A percentile compares a stretch with the other conserved stretches of the same genome.
Conservation (phyloP, 2,888 invertebrate species). For the Lepidochrysops patricia region DNA sequence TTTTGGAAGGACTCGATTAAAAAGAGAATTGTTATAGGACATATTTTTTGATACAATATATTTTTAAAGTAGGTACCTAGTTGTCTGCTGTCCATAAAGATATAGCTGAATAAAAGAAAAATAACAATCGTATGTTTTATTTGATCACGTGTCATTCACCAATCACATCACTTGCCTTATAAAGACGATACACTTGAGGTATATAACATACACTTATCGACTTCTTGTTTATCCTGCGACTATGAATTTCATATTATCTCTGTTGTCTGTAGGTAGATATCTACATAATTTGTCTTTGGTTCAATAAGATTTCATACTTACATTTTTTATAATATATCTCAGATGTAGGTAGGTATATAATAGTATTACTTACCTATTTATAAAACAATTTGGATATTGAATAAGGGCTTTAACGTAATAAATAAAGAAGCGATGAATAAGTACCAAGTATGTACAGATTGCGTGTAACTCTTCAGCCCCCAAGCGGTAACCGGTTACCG, state of each 20-base stretch:
- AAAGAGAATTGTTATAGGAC: too few species aligned
- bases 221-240: background rate
- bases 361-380: too few species aligned
- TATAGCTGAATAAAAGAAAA: constrained; percentile 25
- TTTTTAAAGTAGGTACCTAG: too few species aligned
- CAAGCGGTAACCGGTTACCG: too few species aligned
- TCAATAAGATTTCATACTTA: background rate
- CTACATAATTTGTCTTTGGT: background rate
- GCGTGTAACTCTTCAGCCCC: too few species aligned
- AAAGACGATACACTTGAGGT: constrained; percentile 33
- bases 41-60: too few species aligned
- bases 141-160: constrained; percentile 53
- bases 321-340: too few species aligned
- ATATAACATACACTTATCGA: constrained; percentile 20
- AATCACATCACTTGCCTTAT: constrained; percentile 54
- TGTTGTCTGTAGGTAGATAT: too few species aligned
- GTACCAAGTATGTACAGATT: background rate
- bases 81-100: too few species aligned
- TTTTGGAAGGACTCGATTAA: constrained; percentile 76
- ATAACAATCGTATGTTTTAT: constrained; percentile 51
- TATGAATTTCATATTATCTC: background rate
- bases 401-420: background rate
- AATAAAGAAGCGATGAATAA: background rate
- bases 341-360: too few species aligned
- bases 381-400: background rate